phyloP scores from a whole-genome alignment of 2,113 vertebrate species.

The Todiramphus saurophagus region DNA sequence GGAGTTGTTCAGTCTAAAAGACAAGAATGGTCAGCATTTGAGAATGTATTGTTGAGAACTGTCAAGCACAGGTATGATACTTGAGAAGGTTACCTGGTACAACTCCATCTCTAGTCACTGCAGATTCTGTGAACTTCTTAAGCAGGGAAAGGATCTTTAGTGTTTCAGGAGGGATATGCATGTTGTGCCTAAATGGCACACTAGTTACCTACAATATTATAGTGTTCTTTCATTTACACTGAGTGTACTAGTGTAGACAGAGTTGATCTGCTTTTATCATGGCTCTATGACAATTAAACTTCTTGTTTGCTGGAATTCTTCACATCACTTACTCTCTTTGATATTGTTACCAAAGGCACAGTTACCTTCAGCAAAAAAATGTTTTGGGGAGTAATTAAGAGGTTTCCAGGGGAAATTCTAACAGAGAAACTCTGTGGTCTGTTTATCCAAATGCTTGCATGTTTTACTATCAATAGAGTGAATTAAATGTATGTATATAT shows the following conservation, averaged over 20 bases:
- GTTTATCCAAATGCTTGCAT: not conserved
- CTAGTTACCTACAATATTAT: not conserved
- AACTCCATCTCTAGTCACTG: not conserved
- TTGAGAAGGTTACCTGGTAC: not conserved
- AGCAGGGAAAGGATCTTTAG: not conserved
- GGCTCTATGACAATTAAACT: not conserved
- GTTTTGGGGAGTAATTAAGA: not conserved
- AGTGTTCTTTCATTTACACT: not conserved
- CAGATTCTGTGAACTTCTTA: not conserved
- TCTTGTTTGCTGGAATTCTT: not conserved
- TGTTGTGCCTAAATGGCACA: not conserved
- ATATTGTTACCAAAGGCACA: not conserved
- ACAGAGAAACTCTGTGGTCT: not conserved
- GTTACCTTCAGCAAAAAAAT: not conserved
- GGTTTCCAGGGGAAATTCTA: not conserved
- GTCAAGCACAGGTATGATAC: not conserved
- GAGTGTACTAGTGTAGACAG: not conserved
- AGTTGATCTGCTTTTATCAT: not conserved
- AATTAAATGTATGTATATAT: not conserved
- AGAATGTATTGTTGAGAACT: not conserved
- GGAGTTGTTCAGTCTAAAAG: not conserved
- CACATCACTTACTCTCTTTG: not conserved
- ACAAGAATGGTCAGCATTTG: not conserved
- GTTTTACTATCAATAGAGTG: not conserved
- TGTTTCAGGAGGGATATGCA: not conserved